Conservation (phyloP, 2,797 vertebrate genomes). For the Rhinella marina region DNA sequence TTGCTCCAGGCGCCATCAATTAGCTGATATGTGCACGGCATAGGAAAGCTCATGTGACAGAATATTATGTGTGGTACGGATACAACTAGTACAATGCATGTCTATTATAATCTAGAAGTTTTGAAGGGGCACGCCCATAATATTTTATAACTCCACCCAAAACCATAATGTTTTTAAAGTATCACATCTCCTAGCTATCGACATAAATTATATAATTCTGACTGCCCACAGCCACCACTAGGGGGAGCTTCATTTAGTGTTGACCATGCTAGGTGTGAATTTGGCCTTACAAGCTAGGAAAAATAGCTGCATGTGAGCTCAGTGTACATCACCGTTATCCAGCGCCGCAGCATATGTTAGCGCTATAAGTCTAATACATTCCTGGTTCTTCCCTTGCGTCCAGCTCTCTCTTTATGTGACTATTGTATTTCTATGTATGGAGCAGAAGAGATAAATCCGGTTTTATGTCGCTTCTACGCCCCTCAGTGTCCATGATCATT, state of each 20-base stretch:
- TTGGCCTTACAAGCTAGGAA: too few relatives aligned
- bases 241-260: not conserved
- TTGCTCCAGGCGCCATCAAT: conserved; percentile 15
- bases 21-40: not conserved
- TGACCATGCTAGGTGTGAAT: not conserved
- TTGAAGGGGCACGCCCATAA: not conserved
- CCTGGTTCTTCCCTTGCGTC: not conserved
- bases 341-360: too few relatives aligned
- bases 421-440: not conserved
- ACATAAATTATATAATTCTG: not conserved
- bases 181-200: too few relatives aligned
- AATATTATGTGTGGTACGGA: too few relatives aligned
- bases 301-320: not conserved
- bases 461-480: too few relatives aligned
- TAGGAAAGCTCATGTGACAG: not conserved
- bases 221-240: not conserved
- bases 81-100: not conserved
- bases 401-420: not conserved
- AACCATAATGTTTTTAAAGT: too few relatives aligned
- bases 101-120: too few relatives aligned
- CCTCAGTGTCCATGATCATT: not conserved
- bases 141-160: not conserved
- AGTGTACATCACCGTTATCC: too few relatives aligned
- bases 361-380: not conserved
- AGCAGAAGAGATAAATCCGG: not conserved